phyloP scores from a whole-genome alignment of 2,888 invertebrate species.

The Quadroppia sp. region DNA sequence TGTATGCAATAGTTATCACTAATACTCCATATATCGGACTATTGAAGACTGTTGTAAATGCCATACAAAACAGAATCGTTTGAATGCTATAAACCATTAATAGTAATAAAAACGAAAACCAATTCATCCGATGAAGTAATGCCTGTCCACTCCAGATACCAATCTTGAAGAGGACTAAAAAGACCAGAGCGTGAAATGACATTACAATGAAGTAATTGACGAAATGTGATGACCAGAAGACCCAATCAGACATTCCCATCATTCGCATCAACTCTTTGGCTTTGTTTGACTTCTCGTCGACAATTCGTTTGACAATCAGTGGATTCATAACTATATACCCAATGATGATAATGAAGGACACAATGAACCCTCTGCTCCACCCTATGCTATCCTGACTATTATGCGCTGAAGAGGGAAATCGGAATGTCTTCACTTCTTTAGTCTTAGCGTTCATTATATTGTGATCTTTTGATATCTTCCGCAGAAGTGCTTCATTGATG shows the following conservation, averaged over 20 bases:
- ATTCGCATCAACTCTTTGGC: conserved; percentile 47
- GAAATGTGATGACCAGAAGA: conserved; percentile 47
- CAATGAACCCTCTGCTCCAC: neutral
- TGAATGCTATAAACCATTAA: conserved; percentile 40
- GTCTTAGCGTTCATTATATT: neutral
- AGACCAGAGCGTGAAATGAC: conserved; percentile 41
- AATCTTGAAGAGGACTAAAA: neutral
- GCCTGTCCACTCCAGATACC: neutral
- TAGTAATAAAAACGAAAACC: conserved; percentile 37
- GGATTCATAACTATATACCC: conserved; percentile 43
- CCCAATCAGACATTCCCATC: conserved; percentile 47
- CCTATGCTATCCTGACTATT: neutral
- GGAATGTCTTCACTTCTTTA: neutral
- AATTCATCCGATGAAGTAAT: conserved; percentile 19
- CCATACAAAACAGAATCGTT: conserved; percentile 44
- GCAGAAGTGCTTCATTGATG: neutral
- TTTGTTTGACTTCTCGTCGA: conserved; percentile 45
- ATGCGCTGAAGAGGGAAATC: neutral
- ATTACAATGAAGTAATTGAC: conserved; percentile 43
- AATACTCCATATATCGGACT: neutral
- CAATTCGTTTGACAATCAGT: conserved; percentile 44
- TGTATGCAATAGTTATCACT: neutral
- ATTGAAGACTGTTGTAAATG: conserved; percentile 46
- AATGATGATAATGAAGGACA: conserved; percentile 22
- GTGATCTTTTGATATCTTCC: neutral